phyloP scores from a whole-genome alignment of 2,113 vertebrate species.

The Tragelaphus imberbis region DNA sequence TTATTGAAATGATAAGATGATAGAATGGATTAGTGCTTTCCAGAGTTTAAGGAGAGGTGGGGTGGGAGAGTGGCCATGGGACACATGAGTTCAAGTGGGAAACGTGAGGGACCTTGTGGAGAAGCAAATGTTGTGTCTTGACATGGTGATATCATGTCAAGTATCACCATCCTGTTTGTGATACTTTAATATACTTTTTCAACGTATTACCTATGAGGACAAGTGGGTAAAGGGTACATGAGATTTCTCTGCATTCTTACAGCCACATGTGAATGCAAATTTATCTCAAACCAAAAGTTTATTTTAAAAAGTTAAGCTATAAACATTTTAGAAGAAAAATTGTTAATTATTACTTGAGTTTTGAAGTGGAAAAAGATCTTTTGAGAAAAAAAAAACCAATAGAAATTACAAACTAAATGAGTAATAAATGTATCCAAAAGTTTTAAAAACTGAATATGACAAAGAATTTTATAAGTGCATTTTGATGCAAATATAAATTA shows the following conservation, averaged over 20 bases:
- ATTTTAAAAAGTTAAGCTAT: background rate
- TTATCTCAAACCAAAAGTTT: background rate
- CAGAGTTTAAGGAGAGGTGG: background rate
- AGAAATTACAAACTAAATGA: background rate
- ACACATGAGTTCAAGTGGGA: background rate
- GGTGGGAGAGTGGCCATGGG: background rate
- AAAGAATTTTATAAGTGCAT: background rate
- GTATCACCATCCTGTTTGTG: background rate
- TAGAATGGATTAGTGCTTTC: background rate
- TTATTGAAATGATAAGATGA: background rate
- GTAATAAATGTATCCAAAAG: background rate
- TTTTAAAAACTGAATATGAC: background rate
- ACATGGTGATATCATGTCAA: background rate
- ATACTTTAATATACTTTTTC: background rate
- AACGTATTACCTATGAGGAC: background rate
- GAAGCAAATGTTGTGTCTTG: background rate
- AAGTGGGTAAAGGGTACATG: background rate
- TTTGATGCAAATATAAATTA: background rate
- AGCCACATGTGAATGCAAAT: background rate
- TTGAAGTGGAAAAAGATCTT: background rate
- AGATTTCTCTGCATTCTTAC: background rate
- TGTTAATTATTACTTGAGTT: background rate
- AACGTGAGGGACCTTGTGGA: background rate
- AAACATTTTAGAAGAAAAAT: background rate
- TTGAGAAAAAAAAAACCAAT: background rate